Evolutionary conservation across 2,113 vertebrate species (phyloP).

Genomic region (Cryptotis parvus): DNA sequence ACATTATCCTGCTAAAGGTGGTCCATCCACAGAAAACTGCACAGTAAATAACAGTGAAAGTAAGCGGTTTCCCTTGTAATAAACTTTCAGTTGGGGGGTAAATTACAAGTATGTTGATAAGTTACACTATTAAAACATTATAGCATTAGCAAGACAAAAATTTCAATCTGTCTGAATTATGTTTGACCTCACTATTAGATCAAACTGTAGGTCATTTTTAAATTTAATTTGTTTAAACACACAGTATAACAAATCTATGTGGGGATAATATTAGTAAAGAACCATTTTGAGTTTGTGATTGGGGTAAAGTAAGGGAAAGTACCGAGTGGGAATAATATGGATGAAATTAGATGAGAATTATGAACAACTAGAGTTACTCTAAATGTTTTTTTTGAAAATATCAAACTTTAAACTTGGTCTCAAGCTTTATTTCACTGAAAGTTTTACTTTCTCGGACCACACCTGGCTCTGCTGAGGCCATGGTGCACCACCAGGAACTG

Average conservation of each 20-base stretch:
- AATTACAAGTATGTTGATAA: conserved; percentile 49
- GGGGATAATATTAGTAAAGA: not conserved
- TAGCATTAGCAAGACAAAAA: conserved; percentile 14
- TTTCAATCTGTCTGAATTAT: conserved; percentile 33
- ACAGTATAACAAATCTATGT: conserved; percentile 11
- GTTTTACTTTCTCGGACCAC: too few species aligned
- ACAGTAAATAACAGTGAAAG: conserved; percentile 37
- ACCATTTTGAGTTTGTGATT: conserved; percentile 42
- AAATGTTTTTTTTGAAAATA: conserved; percentile 42
- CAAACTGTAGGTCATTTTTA: not conserved
- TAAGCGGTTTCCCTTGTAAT: conserved; percentile 25
- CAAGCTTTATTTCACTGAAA: not conserved
- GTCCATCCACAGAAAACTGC: not conserved
- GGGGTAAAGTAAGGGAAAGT: conserved; percentile 17
- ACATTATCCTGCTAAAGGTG: conserved; percentile 36
- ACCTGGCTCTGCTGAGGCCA: too few species aligned
- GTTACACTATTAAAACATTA: not conserved
- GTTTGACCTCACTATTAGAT: conserved; percentile 41
- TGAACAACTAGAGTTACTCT: conserved; percentile 38
- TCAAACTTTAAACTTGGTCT: conserved; percentile 35
- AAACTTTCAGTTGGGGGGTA: conserved; percentile 41
- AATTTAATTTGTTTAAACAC: conserved; percentile 40
- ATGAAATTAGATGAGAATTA: conserved; percentile 48
- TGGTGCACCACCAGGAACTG: too few species aligned
- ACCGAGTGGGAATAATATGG: conserved; percentile 26